These are phyloP conservation scores for Coluber constrictor DNA, from an alignment of 2,797 vertebrate species.

Conservation along the genomic window DNA sequence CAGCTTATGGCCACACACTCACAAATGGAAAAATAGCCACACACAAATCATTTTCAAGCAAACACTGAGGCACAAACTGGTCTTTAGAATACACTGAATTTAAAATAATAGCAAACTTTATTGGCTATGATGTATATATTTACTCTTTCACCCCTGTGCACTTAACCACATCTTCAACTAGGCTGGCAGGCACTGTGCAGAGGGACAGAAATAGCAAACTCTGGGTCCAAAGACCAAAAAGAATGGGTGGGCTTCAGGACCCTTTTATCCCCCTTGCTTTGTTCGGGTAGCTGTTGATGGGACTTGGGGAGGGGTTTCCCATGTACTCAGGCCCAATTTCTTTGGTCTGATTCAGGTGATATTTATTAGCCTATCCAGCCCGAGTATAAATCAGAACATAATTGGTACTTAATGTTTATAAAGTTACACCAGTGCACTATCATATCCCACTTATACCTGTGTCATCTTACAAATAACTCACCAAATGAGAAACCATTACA, in stretches of 20 bases:
- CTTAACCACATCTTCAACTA: neutral
- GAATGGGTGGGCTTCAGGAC: neutral
- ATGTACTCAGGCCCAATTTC: neutral
- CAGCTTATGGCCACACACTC: neutral
- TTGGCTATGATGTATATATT: neutral
- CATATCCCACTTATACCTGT: neutral
- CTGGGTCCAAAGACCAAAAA: neutral
- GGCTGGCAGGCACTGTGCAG: neutral
- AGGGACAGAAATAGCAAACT: neutral
- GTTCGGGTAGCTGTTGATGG: neutral
- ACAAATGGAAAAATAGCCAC: neutral
- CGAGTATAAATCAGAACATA: neutral
- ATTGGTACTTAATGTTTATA: neutral
- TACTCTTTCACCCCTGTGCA: neutral
- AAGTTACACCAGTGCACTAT: neutral
- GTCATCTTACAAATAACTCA: constrained; percentile 59
- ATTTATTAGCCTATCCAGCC: neutral
- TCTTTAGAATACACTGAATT: neutral
- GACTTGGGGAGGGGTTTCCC: neutral
- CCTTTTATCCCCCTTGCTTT: neutral
- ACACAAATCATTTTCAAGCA: neutral
- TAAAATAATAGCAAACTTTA: neutral
- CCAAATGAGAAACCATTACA: constrained; percentile 94
- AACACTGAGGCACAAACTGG: neutral
- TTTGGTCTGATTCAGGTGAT: neutral